These are phyloP conservation scores for Oryzias javanicus DNA, from an alignment of 2,113 vertebrate species.

Conservation along the genomic window DNA sequence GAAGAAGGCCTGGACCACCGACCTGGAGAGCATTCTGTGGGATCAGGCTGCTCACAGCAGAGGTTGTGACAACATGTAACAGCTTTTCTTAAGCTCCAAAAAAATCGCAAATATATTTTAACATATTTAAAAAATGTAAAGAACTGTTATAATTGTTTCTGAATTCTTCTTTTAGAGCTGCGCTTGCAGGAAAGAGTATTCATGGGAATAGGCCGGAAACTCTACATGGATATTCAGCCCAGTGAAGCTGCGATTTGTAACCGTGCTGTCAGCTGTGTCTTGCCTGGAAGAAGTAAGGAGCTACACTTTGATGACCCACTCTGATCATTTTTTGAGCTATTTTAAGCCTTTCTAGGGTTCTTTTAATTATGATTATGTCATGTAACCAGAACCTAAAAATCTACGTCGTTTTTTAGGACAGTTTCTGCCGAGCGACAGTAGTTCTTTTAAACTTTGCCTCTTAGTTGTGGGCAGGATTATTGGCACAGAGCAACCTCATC, in stretches of 20 bases:
- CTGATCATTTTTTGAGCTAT: too few relatives aligned
- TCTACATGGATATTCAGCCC: slow-evolving; percentile 79
- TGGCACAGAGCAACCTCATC: too few relatives aligned
- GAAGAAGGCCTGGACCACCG: slow-evolving; percentile 78
- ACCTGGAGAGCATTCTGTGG: slow-evolving; percentile 79
- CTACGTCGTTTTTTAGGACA: too few relatives aligned
- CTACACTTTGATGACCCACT: not conserved
- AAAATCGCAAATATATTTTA: not conserved
- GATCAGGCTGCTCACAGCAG: slow-evolving; percentile 77
- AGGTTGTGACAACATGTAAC: slow-evolving; percentile 40
- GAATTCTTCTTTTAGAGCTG: slow-evolving; percentile 64
- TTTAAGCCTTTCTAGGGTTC: too few relatives aligned
- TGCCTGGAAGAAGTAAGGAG: slow-evolving; percentile 69
- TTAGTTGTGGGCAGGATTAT: too few relatives aligned
- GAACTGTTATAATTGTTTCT: slow-evolving; percentile 5
- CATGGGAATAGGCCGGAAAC: slow-evolving; percentile 79
- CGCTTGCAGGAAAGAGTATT: slow-evolving; percentile 81
- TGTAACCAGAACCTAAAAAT: too few relatives aligned
- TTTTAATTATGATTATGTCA: too few relatives aligned
- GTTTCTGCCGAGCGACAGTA: too few relatives aligned
- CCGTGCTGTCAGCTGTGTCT: slow-evolving; percentile 63
- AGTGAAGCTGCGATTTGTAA: slow-evolving; percentile 78
- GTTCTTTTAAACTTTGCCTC: too few relatives aligned
- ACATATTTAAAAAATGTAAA: not conserved
- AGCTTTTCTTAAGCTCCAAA: not conserved